Percentiles rank a stretch among this genome's conserved stretches.
These are phyloP conservation scores for Callipepla californica DNA, from an alignment of 2,113 vertebrate genomes.

Conservation along the genomic window DNA sequence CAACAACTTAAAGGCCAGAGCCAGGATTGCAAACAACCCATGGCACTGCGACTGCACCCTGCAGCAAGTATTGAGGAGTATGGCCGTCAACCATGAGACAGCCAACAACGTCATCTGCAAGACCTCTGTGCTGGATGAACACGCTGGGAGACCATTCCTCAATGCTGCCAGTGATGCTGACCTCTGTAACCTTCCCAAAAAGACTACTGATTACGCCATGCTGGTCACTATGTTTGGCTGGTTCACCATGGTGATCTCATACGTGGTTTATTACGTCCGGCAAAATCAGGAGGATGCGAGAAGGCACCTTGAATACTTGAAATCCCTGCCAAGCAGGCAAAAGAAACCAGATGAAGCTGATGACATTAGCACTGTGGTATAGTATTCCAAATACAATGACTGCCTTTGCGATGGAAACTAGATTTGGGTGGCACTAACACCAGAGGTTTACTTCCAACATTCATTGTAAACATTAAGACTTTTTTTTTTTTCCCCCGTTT, in stretches of 20 bases:
- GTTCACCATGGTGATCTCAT: constrained; percentile 99
- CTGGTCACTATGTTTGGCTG: constrained; percentile 99
- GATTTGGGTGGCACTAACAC: constrained; percentile 47
- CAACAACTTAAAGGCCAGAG: constrained; percentile 90
- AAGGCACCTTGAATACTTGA: constrained; percentile 98
- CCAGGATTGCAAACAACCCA: constrained; percentile 95
- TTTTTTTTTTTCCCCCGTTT: constrained; percentile 46
- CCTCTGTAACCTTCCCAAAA: constrained; percentile 96
- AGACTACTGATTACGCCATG: constrained; percentile 98
- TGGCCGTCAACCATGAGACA: constrained; percentile 94
- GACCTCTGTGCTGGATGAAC: constrained; percentile 91
- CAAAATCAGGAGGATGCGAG: constrained; percentile 98
- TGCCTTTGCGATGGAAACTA: constrained; percentile 21
- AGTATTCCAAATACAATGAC: constrained; percentile 63
- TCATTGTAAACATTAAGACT: constrained; percentile 80
- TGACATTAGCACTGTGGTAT: constrained; percentile 98
- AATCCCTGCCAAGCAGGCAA: constrained; percentile 98
- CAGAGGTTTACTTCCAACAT: constrained; percentile 74
- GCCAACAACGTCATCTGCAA: constrained; percentile 93
- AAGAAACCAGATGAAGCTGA: constrained; percentile 96
- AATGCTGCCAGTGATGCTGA: constrained; percentile 89
- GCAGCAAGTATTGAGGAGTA: constrained; percentile 94
- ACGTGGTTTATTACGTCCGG: constrained; percentile 97
- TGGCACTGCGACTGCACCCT: constrained; percentile 98
- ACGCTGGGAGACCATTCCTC: constrained; percentile 90